Conservation (phyloP, 1,140 invertebrate species). For the Dryas iulia region DNA sequence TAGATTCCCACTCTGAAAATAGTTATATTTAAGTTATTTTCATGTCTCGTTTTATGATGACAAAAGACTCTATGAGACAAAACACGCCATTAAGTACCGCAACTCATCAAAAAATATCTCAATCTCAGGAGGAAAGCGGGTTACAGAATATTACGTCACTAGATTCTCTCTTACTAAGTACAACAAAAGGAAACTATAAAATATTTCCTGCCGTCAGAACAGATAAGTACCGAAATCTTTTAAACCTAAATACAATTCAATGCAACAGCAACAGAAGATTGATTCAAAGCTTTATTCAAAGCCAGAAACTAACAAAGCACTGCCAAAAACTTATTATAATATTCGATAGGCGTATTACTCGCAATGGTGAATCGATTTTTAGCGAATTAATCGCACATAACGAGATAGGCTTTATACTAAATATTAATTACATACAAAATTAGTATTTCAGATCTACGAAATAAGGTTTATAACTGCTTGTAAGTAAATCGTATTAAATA, state of each 20-base stretch:
- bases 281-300: not conserved
- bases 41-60: too few relatives aligned
- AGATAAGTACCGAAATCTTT: not conserved
- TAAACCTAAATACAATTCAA: not conserved
- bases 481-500: not conserved
- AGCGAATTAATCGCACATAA: conserved; percentile 27
- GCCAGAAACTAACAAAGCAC: not conserved
- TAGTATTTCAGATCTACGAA: not conserved
- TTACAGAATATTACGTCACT: too few relatives aligned
- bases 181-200: too few relatives aligned
- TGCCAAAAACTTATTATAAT: conserved; percentile 22
- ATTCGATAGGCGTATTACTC: conserved; percentile 30
- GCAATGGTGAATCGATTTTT: conserved; percentile 26
- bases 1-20: too few relatives aligned
- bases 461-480: not conserved
- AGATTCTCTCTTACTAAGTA: too few relatives aligned
- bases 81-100: too few relatives aligned
- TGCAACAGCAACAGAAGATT: not conserved
- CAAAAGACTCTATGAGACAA: too few relatives aligned
- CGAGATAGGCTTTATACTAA: conserved; percentile 3
- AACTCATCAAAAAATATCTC: too few relatives aligned
- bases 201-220: too few relatives aligned
- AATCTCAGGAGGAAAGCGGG: too few relatives aligned
- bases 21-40: too few relatives aligned
- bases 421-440: not conserved